Conservation (phyloP, 2,113 vertebrate species). For the Chamaetylas fuelleborni region DNA sequence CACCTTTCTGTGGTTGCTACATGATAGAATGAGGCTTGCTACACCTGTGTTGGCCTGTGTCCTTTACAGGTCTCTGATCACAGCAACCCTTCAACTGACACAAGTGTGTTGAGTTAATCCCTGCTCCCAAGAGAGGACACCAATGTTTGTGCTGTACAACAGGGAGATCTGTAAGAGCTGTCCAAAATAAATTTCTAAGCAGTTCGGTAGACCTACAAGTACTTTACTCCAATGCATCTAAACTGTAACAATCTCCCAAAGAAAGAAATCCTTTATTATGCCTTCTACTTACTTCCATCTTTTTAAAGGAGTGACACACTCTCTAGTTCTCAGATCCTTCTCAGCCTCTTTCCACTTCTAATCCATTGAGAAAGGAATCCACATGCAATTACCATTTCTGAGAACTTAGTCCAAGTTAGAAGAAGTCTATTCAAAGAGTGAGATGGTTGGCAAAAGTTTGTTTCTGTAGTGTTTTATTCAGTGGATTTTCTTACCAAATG, state of each 20-base stretch:
- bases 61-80: not conserved
- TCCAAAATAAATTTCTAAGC: not conserved
- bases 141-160: not conserved
- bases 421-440: not conserved
- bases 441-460: not conserved
- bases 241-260: not conserved
- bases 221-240: not conserved
- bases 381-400: not conserved
- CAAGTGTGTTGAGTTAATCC: not conserved
- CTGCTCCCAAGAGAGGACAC: not conserved
- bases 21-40: not conserved
- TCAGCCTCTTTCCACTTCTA: not conserved
- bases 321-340: not conserved
- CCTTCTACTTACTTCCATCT: not conserved
- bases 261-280: not conserved
- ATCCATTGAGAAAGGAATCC: not conserved
- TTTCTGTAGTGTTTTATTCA: not conserved
- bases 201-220: not conserved
- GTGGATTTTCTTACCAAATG: not conserved
- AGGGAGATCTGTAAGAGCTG: accelerated
- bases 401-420: not conserved
- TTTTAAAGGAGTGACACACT: not conserved
- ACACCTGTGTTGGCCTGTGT: not conserved
- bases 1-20: not conserved
- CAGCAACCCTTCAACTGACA: not conserved